These are phyloP conservation scores for Drosophila helvetica DNA, from an alignment of 2,888 invertebrate genomes.

Conservation along the genomic window DNA sequence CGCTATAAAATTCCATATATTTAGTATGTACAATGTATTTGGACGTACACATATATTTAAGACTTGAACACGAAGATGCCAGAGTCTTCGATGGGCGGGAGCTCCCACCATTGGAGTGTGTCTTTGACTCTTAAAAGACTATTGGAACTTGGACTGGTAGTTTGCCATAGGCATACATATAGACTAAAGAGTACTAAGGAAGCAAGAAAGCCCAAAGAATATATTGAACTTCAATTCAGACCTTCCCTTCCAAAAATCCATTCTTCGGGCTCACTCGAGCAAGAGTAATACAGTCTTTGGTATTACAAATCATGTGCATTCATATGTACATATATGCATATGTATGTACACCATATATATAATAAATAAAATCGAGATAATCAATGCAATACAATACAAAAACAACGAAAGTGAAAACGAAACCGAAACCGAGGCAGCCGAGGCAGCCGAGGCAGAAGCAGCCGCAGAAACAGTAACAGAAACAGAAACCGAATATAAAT, in stretches of 20 bases:
- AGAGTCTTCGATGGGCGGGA: background rate
- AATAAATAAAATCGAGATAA: background rate
- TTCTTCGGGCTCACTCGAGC: no score
- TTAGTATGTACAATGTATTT: conserved; percentile 4
- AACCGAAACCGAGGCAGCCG: conserved; percentile 11
- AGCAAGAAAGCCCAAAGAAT: no score
- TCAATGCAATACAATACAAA: conserved; percentile 51
- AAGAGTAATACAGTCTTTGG: background rate
- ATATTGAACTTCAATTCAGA: no score
- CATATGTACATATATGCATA: background rate
- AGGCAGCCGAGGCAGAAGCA: no score
- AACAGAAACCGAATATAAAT: conserved; percentile 37
- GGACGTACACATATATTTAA: conserved; percentile 3
- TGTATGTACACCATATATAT: no score
- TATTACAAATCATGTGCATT: background rate
- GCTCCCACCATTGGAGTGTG: no score
- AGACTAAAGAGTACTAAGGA: no score
- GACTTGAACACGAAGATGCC: conserved; percentile 16
- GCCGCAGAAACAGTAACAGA: conserved; percentile 17
- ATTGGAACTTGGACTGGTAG: no score
- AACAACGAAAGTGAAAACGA: conserved; percentile 9
- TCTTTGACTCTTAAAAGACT: no score
- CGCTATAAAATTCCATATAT: conserved; percentile 1
- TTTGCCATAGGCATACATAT: no score
- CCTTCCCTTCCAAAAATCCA: no score